Conservation (phyloP, 2,797 vertebrate genomes). For the Amblyraja radiata region DNA sequence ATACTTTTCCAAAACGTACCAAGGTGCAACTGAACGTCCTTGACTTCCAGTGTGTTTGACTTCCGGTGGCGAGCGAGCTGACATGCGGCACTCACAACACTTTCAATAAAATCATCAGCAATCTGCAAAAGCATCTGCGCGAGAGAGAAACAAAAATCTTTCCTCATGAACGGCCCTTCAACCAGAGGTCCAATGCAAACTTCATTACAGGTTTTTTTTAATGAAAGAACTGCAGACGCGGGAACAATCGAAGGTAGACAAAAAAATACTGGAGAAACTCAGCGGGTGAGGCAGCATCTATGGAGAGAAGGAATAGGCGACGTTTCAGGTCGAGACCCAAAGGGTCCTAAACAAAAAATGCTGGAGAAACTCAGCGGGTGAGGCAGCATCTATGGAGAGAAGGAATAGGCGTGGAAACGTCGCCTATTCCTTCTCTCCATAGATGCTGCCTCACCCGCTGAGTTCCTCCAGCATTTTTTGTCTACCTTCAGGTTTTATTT, state of each 20-base stretch:
- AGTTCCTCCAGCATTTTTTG: too few species aligned
- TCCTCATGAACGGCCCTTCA: neutral
- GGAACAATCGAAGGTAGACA: too few species aligned
- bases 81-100: constrained; percentile 91
- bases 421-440: too few species aligned
- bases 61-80: constrained; percentile 92
- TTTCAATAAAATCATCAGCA: constrained; percentile 96
- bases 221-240: neutral
- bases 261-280: too few species aligned
- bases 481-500: neutral
- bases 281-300: too few species aligned
- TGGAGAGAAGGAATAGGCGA: too few species aligned
- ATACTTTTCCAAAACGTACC: constrained; percentile 56
- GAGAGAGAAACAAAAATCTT: neutral
- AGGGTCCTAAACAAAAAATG: too few species aligned
- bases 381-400: too few species aligned
- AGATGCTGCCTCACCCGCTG: too few species aligned
- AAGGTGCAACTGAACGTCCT: constrained; percentile 92
- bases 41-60: constrained; percentile 94
- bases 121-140: constrained; percentile 94
- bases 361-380: too few species aligned
- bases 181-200: neutral
- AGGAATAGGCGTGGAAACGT: too few species aligned
- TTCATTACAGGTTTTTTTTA: neutral
- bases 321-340: too few species aligned